Base-by-base conservation (phyloP, 2,113 vertebrate species). In the Cisticola juncidis region DNA sequence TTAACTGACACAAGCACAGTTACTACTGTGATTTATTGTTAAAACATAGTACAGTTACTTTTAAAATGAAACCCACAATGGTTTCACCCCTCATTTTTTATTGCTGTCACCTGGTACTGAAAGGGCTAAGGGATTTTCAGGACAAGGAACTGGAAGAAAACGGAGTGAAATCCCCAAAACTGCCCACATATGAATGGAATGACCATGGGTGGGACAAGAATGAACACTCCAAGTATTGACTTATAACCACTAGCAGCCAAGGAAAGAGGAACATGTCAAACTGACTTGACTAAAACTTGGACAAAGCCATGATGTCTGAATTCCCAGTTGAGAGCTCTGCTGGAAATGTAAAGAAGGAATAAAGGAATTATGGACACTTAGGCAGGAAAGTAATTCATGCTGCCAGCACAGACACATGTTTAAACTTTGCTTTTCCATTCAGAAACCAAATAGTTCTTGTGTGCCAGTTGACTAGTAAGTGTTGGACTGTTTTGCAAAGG, bases 361-460 rank as follows among this genome's bases (percentile, higher is more conserved):
- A 84, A 94, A 94, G 65, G 57, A 92, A 91, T 94, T 94, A 89
- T 94, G 91, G 89, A 94, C 66, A 79, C 53, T 95, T 79, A 81
- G 0, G 25, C 57, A 95, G 94, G 95, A 96, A 95, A 95, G 69
- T 84, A 88, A 95, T 64, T 87, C 45, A 81, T 23, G 65, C n/a
- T 92, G 95, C 94, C 95, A 97, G 73, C 69, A 93, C 60, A 84
- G 88, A 81, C 92, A 95, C 79, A 86, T 92, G 91, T 95, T 94
- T 91, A 94, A 94, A 56, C 65, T 96, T 81, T 95, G 83, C 64
- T 95, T 97, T 96, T 97, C 94, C 94, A 96, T 88, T 94, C 72
- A 86, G 64, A 94, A 96, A 81, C 61, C 40, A 71, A 91, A 82
- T 64, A 25, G 54, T 21, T 81, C 47, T 58, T 19, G 26, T 57